Percentiles rank a stretch among this genome's conserved stretches.
These are phyloP conservation scores for Phanerotoma sp. DNA, from an alignment of 2,888 invertebrate species.

Conservation along the genomic window DNA sequence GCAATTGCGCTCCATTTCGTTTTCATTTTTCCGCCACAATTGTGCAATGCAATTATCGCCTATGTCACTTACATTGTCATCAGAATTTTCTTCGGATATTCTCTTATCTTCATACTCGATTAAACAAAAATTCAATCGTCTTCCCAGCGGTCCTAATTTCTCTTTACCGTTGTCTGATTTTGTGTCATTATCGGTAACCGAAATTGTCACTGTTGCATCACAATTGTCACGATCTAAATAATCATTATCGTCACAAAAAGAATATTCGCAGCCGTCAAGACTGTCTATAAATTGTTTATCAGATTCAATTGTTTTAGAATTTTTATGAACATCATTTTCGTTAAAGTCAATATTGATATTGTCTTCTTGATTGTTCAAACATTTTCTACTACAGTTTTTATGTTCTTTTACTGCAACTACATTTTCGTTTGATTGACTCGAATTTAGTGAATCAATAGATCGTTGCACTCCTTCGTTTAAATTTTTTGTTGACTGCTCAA, in stretches of 20 bases:
- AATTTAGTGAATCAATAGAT: not conserved
- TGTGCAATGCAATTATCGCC: not conserved
- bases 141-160: slow-evolving; percentile 16
- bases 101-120: slow-evolving; percentile 24
- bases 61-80: slow-evolving; percentile 2
- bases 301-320: too few species aligned
- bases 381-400: too few species aligned
- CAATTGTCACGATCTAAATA: too few species aligned
- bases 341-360: slow-evolving; percentile 20
- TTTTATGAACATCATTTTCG: too few species aligned
- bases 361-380: too few species aligned
- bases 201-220: not conserved
- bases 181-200: slow-evolving; percentile 36
- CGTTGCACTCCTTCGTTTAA: not conserved
- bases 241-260: too few species aligned
- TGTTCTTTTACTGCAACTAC: not conserved
- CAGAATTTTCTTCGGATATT: not conserved
- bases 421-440: not conserved
- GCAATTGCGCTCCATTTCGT: slow-evolving; percentile 12
- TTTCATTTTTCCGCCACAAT: slow-evolving; percentile 13
- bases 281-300: too few species aligned
- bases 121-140: slow-evolving; percentile 12
- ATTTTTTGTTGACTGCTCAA: not conserved
- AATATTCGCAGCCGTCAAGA: too few species aligned
- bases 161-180: slow-evolving; percentile 43